phyloP scores from a whole-genome alignment of 2,797 vertebrate genomes.

The Phataginus tetradactyla region DNA sequence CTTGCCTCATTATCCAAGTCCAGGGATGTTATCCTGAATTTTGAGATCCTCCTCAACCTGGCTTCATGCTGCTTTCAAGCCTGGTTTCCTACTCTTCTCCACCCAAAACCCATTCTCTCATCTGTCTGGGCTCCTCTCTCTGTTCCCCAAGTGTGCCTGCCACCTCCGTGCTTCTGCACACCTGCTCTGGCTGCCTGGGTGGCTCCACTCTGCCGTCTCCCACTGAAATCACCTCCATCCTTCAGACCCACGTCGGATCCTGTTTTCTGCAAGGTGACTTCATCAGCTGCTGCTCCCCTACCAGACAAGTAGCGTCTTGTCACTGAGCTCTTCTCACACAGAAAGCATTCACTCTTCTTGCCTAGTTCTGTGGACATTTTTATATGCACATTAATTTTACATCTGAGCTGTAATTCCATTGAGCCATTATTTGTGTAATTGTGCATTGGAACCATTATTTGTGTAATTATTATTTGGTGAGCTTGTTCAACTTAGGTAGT shows the following conservation, averaged over 20 bases:
- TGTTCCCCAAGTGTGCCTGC: no score
- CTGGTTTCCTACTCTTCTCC: background rate
- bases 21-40: background rate
- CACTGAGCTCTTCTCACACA: background rate
- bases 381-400: background rate
- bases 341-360: background rate
- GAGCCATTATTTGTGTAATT: background rate
- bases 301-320: background rate
- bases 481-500: background rate
- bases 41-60: background rate
- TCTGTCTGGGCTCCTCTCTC: background rate
- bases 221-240: background rate
- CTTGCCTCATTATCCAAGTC: background rate
- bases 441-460: background rate
- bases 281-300: accelerated
- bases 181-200: accelerated
- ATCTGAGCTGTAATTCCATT: background rate
- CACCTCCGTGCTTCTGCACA: background rate
- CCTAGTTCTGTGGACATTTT: background rate
- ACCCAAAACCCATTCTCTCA: accelerated
- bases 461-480: background rate
- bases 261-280: background rate
- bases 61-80: background rate
- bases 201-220: background rate
- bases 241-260: background rate